Percentiles rank a stretch among this genome's conserved stretches.
These are phyloP conservation scores for Eurytoma californica DNA, from an alignment of 2,888 invertebrate genomes.

Conservation along the genomic window DNA sequence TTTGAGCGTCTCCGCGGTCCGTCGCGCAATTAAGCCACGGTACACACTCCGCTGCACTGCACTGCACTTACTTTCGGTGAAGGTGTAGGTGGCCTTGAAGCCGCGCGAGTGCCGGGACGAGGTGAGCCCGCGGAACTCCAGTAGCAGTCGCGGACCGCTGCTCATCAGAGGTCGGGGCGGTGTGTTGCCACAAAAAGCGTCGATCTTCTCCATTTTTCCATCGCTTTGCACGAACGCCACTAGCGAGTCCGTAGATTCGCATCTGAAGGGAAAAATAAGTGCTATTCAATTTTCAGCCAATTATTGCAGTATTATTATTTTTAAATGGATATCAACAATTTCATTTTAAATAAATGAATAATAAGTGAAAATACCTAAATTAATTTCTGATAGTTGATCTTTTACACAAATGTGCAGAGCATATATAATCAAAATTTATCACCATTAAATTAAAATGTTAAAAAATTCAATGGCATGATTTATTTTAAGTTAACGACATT, in stretches of 20 bases:
- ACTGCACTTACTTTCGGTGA: slow-evolving; percentile 88
- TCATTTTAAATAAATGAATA: too few relatives aligned
- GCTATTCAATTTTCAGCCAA: background rate
- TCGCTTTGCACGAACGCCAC: slow-evolving; percentile 89
- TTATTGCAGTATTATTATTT: too few relatives aligned
- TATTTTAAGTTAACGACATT: too few relatives aligned
- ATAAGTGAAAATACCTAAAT: background rate
- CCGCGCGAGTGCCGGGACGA: slow-evolving; percentile 89
- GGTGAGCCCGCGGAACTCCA: slow-evolving; percentile 89
- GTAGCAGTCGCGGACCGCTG: slow-evolving; percentile 88
- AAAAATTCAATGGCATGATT: too few relatives aligned
- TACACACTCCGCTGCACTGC: too few relatives aligned
- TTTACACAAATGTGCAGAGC: background rate
- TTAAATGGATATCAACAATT: too few relatives aligned
- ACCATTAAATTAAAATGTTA: too few relatives aligned
- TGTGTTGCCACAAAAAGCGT: slow-evolving; percentile 89
- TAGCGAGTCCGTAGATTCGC: slow-evolving; percentile 86
- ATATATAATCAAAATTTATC: too few relatives aligned
- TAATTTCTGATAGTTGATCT: background rate
- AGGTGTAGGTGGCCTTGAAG: slow-evolving; percentile 91
- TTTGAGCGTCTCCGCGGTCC: too few relatives aligned
- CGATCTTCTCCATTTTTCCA: slow-evolving; percentile 89
- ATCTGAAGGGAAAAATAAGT: slow-evolving; percentile 76
- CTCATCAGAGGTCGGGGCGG: slow-evolving; percentile 94
- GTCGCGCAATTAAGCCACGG: background rate